These are phyloP conservation scores for Pristis pectinata DNA, from an alignment of 2,797 vertebrate species.

Conservation along the genomic window DNA sequence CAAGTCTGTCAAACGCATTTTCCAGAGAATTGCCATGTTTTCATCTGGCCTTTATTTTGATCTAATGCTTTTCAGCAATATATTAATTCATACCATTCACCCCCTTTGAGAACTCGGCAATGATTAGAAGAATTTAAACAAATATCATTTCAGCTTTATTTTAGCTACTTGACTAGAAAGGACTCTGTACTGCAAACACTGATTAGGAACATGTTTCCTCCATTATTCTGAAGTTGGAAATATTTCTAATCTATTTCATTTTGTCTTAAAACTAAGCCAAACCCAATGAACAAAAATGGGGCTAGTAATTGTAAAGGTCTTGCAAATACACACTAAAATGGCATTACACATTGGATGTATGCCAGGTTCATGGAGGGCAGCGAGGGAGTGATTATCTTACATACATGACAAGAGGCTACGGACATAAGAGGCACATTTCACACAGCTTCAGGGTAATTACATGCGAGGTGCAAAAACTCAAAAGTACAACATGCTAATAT, in stretches of 20 bases:
- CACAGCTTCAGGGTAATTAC: no score
- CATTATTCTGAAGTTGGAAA: neutral
- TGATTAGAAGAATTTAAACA: conserved; percentile 22
- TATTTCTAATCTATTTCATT: neutral
- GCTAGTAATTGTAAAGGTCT: no score
- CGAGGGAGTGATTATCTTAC: no score
- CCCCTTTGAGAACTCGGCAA: neutral
- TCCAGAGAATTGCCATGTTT: neutral
- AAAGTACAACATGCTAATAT: no score
- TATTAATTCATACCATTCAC: neutral
- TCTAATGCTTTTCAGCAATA: neutral
- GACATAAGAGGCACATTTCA: no score
- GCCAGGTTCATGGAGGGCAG: no score
- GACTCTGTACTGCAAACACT: neutral
- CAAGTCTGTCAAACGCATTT: neutral
- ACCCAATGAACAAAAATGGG: neutral
- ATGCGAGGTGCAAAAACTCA: no score
- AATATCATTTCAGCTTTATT: neutral
- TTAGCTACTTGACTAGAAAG: neutral
- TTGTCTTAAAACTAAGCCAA: neutral
- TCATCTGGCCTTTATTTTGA: neutral
- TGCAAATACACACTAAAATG: no score
- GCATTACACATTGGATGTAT: no score
- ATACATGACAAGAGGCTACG: no score
- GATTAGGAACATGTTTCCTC: conserved; percentile 3